Conservation (phyloP, 2,113 vertebrate genomes). For the Neolamprologus caudopunctatus region DNA sequence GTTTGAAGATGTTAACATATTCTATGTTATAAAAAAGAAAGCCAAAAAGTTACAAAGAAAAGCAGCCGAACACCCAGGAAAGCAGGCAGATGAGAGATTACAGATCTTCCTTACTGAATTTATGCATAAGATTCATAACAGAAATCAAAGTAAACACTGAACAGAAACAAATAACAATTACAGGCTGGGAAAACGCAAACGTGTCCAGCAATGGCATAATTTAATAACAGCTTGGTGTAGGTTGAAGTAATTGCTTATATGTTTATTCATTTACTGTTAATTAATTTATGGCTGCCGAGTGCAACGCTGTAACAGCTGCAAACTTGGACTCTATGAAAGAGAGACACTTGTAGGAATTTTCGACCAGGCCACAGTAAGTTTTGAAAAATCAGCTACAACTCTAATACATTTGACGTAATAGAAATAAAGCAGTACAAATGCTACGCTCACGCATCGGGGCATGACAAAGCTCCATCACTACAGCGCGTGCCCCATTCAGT, state of each 20-base stretch:
- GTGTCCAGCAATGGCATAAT: neutral
- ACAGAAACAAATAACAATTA: neutral
- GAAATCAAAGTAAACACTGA: neutral
- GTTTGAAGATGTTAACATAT: neutral
- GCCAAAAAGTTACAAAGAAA: neutral
- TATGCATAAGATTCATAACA: neutral
- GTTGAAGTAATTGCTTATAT: neutral
- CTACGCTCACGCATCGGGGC: neutral
- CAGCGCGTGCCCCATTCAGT: neutral
- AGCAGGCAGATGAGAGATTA: neutral
- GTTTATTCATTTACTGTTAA: neutral
- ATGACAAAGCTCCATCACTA: neutral
- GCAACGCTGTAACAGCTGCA: neutral
- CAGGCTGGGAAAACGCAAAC: neutral
- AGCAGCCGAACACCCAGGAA: neutral
- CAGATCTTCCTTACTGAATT: neutral
- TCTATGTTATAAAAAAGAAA: neutral
- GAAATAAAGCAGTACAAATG: neutral
- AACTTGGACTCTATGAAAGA: neutral
- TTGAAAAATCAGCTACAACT: neutral
- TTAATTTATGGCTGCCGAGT: neutral
- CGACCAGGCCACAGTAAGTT: neutral
- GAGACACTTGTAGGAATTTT: neutral
- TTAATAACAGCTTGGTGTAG: neutral
- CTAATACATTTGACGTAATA: neutral